Base-by-base conservation (phyloP, 2,888 invertebrate species). In the Mycalesis mineus region DNA sequence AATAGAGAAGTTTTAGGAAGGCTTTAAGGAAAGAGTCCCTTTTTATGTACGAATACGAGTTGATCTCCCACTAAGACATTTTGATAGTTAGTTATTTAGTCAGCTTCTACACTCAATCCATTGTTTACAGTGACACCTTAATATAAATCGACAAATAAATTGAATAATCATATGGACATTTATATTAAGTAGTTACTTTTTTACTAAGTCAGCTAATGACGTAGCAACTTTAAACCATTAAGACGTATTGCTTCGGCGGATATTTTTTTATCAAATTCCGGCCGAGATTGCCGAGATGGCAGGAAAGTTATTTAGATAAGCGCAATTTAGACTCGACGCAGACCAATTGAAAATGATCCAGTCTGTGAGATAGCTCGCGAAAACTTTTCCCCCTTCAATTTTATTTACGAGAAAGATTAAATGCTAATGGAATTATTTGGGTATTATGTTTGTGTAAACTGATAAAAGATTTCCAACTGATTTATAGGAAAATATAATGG, bases 241-340 rank as follows among this genome's bases (percentile, higher is more conserved):
- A 36, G 11, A 36, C 15, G 15, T 28, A 44, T 49, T 13, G 13
- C 13, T 37, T 22, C 40, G 40, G 7, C 14, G 15, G 9, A 29
- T 14, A 36, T 29, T 45, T 55, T 60, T 60, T 57, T 49, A 58
- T 50, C 55, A 51, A 61, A 48, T 41, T 41, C 29, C 49, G 28
- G 41, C 36, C 42, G 33, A 54, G 57, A 58, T 60, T 40, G 53
- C 49, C 31, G 33, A 52, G 52, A 42, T 42, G 31, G 52, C 52
- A 7, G 52, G 1, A 52, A 49, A 44, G 42, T 55, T 61, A 58
- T 61, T 61, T 55, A 61, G 61, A 61, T 61, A 61, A 55, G 48
- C 45, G 47, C 36, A 58, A 61, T 60, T 60, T 60, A 52, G 48
- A 33, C 33, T 41, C 17, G 52, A 52, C 52, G 41, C 40, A 40